Evolutionary conservation across 2,113 vertebrate genomes (phyloP).

Genomic region (Butorides virescens): DNA sequence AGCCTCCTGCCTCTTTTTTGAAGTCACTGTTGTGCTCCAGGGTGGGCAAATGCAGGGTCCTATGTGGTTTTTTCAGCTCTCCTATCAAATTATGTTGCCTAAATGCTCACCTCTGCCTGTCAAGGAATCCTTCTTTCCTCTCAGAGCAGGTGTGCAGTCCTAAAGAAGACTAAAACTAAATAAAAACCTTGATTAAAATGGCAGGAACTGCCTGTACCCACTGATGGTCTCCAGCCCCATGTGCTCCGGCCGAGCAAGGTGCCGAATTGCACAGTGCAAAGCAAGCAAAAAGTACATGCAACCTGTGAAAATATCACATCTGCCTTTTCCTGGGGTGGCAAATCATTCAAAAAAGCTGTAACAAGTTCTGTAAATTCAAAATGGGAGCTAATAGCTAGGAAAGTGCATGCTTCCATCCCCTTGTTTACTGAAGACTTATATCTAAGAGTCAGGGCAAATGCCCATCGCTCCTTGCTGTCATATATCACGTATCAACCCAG

Average conservation of each 20-base stretch:
- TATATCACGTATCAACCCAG: background rate
- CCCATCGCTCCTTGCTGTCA: rapidly evolving
- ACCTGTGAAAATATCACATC: background rate
- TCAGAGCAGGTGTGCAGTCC: background rate
- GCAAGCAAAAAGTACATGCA: background rate
- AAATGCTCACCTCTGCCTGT: background rate
- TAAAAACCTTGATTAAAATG: rapidly evolving
- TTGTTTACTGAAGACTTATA: background rate
- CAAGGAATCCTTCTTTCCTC: background rate
- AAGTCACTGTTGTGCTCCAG: background rate
- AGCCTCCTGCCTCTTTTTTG: background rate
- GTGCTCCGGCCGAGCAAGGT: rapidly evolving
- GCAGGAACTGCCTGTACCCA: background rate
- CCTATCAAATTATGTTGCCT: background rate
- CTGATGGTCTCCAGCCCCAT: background rate
- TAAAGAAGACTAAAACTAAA: background rate
- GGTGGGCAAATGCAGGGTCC: background rate
- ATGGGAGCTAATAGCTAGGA: background rate
- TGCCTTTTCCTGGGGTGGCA: background rate
- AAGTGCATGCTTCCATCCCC: rapidly evolving
- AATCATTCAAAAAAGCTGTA: background rate
- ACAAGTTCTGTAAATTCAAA: background rate
- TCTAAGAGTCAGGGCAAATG: background rate
- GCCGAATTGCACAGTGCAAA: rapidly evolving
- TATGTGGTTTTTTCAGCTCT: background rate